Percentiles rank a stretch among this genome's conserved stretches.
These are phyloP conservation scores for Lithophane ornitopus DNA, from an alignment of 2,888 invertebrate genomes.

Conservation along the genomic window DNA sequence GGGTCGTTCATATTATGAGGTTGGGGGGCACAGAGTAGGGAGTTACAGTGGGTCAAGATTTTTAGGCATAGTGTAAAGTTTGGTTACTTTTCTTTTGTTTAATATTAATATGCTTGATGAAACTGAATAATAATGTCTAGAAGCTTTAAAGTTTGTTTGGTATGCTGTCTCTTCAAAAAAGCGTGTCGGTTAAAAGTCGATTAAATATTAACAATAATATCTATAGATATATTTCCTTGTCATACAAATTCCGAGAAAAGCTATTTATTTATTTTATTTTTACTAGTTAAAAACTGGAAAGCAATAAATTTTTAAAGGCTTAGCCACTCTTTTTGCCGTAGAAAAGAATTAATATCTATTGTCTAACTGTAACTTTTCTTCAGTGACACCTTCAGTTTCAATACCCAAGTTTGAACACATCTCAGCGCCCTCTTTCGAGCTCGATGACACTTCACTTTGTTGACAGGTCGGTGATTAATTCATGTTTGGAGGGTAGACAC, in stretches of 20 bases:
- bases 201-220: neutral
- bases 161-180: neutral
- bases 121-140: neutral
- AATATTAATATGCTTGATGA: neutral
- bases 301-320: neutral
- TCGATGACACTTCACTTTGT: conserved; percentile 85
- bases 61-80: neutral
- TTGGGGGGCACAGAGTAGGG: conserved; percentile 22
- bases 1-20: conserved; percentile 67
- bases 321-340: neutral
- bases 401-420: conserved; percentile 69
- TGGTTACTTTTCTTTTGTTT: neutral
- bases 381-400: neutral
- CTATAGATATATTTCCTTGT: neutral
- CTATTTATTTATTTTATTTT: neutral
- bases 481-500: conserved; percentile 76
- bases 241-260: neutral
- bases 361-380: neutral
- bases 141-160: neutral
- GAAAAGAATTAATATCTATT: neutral
- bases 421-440: conserved; percentile 70
- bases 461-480: conserved; percentile 84
- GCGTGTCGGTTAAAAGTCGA: neutral
- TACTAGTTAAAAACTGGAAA: neutral
- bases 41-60: neutral